Conservation (phyloP, 2,888 invertebrate species). For the Trichacis sp. region DNA sequence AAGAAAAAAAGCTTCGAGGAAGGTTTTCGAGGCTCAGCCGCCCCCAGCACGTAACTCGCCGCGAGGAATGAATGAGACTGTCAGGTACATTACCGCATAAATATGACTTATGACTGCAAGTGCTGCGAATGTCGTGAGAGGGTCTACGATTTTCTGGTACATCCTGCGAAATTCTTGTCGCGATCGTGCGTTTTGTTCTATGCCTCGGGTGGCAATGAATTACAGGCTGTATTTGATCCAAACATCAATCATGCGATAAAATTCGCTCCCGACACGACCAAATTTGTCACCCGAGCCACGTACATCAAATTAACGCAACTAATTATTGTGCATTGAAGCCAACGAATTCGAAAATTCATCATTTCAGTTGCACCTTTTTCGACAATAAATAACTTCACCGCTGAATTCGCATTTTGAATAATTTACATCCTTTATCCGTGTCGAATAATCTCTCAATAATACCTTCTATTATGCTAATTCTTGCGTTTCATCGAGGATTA, state of each 20-base stretch:
- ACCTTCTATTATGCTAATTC: no score
- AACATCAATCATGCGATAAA: not conserved
- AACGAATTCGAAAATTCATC: no score
- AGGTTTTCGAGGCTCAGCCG: conserved; percentile 29
- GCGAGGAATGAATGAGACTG: conserved; percentile 56
- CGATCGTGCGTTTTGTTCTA: conserved; percentile 37
- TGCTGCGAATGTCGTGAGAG: conserved; percentile 45
- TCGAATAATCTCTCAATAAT: no score
- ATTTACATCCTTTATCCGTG: no score
- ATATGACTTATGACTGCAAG: conserved; percentile 59
- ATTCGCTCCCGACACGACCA: not conserved
- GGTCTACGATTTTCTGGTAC: conserved; percentile 40
- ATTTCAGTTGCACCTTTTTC: no score
- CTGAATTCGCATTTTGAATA: no score
- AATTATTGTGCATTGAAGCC: not conserved
- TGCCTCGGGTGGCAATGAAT: conserved; percentile 10
- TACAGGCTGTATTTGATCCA: not conserved
- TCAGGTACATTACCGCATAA: conserved; percentile 58
- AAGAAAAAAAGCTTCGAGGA: no score
- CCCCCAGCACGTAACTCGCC: conserved; percentile 36
- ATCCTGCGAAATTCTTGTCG: conserved; percentile 41
- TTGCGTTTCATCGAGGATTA: no score
- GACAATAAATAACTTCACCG: no score
- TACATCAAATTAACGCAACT: not conserved
- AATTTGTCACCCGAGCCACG: not conserved